These are phyloP conservation scores for Cristatella mucedo DNA, from an alignment of 2,888 invertebrate genomes.

Conservation along the genomic window DNA sequence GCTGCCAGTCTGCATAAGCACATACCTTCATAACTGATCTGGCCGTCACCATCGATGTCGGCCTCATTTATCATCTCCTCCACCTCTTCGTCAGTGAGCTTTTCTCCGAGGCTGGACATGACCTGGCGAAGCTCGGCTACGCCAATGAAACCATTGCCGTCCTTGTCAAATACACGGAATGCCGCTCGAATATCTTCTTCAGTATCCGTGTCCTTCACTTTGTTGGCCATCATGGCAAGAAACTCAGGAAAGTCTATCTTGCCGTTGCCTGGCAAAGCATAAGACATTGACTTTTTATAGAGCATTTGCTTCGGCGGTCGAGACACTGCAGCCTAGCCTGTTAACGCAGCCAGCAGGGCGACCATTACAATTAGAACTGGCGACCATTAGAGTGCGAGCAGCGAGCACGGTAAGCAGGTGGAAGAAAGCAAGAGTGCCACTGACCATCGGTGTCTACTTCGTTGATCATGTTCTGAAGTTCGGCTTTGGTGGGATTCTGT, in stretches of 20 bases:
- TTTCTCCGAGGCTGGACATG: conserved; percentile 98
- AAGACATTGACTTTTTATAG: too few relatives aligned
- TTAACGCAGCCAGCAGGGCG: too few relatives aligned
- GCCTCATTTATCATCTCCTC: conserved; percentile 99
- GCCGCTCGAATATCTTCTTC: conserved; percentile 98
- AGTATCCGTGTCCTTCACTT: conserved; percentile 98
- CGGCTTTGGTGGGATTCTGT: conserved; percentile 97
- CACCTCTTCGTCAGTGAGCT: conserved; percentile 95
- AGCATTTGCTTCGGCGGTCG: too few relatives aligned
- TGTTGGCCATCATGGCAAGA: conserved; percentile 99
- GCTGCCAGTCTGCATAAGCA: too few relatives aligned
- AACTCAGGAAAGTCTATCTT: conserved; percentile 99
- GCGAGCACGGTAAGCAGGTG: too few relatives aligned
- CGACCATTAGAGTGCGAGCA: too few relatives aligned
- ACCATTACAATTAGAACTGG: too few relatives aligned
- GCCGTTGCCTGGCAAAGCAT: conserved; percentile 96
- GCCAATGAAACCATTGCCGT: conserved; percentile 96
- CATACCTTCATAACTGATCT: conserved; percentile 80
- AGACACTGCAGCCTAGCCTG: too few relatives aligned
- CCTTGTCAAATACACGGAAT: conserved; percentile 93
- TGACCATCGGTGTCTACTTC: conserved; percentile 81
- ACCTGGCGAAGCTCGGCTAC: conserved; percentile 96
- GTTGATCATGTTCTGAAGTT: conserved; percentile 99
- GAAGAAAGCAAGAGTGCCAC: conserved; percentile 11
- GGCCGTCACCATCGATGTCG: conserved; percentile 96